Conservation (phyloP, 2,113 vertebrate genomes). For the Pygoscelis adeliae region DNA sequence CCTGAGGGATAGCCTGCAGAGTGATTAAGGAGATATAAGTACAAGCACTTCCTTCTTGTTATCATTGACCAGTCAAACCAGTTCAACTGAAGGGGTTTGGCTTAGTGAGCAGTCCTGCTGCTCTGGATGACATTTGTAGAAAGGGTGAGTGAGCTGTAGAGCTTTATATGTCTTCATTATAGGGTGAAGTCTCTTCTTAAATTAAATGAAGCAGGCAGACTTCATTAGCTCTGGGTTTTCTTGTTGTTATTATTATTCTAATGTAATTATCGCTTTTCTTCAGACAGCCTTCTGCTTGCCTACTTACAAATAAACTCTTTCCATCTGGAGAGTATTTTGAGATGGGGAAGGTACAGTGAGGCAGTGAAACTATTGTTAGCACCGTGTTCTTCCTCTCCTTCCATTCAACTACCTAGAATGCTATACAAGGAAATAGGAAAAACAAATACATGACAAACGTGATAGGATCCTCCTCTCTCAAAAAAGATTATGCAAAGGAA, state of each 20-base stretch:
- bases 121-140: neutral
- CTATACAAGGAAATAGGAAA: neutral
- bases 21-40: neutral
- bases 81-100: neutral
- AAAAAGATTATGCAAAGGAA: neutral
- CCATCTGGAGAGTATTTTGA: slow-evolving; percentile 55
- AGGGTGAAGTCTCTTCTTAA: slow-evolving; percentile 30
- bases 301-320: slow-evolving; percentile 46
- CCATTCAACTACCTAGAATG: neutral
- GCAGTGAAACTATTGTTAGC: neutral
- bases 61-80: slow-evolving; percentile 12
- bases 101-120: neutral
- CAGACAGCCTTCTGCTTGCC: slow-evolving; percentile 42
- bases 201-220: slow-evolving; percentile 31
- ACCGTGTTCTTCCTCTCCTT: neutral
- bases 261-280: slow-evolving; percentile 57
- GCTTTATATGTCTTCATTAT: slow-evolving; percentile 31
- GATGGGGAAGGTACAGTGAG: neutral
- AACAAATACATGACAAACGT: neutral
- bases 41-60: neutral
- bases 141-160: neutral
- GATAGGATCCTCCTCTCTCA: neutral
- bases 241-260: slow-evolving; percentile 57
- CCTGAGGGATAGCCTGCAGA: neutral
- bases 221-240: slow-evolving; percentile 41